These are phyloP conservation scores for Platichthys flesus DNA, from an alignment of 2,113 vertebrate genomes.

Conservation along the genomic window DNA sequence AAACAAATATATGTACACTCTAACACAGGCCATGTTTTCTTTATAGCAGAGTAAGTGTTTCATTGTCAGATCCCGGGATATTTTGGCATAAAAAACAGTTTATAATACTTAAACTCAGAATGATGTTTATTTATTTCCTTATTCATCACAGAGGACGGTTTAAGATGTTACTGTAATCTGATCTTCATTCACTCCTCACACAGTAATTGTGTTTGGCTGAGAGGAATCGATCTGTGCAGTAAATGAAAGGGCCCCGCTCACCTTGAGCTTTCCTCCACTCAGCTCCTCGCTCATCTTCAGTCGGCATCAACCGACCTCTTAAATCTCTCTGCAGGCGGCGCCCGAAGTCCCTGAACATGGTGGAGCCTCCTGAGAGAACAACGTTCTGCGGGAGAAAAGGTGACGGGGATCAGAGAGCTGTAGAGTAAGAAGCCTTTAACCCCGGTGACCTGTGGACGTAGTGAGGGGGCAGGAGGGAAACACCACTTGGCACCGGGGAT, in stretches of 20 bases:
- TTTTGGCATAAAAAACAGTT: background rate
- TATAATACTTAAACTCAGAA: background rate
- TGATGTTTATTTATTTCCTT: background rate
- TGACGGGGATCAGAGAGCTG: background rate
- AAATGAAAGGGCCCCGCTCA: constrained; percentile 51
- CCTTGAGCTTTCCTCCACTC: constrained; percentile 97
- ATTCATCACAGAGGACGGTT: background rate
- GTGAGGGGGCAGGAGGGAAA: no score
- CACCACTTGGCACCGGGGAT: no score
- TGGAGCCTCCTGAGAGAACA: constrained; percentile 89
- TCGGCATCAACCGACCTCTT: constrained; percentile 95
- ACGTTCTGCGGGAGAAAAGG: constrained; percentile 64
- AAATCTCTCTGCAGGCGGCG: constrained; percentile 96
- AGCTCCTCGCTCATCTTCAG: constrained; percentile 98
- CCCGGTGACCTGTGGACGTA: background rate
- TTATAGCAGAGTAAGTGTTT: background rate
- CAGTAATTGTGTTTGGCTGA: background rate
- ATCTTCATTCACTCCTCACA: constrained; percentile 7
- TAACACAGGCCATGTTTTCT: background rate
- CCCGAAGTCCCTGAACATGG: constrained; percentile 99
- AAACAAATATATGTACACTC: background rate
- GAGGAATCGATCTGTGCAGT: background rate
- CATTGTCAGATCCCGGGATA: background rate
- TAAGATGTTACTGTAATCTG: background rate
- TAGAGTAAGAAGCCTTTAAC: background rate